Evolutionary conservation across 2,797 vertebrate species (phyloP), one percentile per base, ranked within the genome.

Genomic region (Selene dorsalis): DNA sequence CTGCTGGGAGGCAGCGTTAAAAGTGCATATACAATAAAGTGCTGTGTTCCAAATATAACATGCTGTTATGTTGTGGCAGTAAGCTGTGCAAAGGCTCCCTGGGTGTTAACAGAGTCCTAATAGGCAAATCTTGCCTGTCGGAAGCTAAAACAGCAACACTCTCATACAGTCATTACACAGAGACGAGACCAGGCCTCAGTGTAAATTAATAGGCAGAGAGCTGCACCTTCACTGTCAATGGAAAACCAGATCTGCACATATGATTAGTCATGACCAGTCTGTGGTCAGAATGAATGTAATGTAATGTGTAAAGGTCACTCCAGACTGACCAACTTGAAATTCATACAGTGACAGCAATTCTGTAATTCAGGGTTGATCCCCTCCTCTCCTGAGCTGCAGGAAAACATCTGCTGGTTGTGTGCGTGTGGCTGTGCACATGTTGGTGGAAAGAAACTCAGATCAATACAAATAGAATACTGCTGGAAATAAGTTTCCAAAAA

Each of bases 401-500:
- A 69, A 77, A 79, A 80, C 83, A 82, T 79, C 56, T 28, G 52
- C 16, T 35, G 45, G 12, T 17, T n/a, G 61, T 41, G 24, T 43
- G 41, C 28, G 26, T 6, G 52, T 48, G 38, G 64, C 68, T 62
- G 45, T 64, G 43, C 41, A 78, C 52, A 69, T 14, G 47, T 77
- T 65, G 74, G 73, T 64, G 75, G 77, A 62, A 72, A 47, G 41
- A 3, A 69, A 52, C 61, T 26, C 30, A 56, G 55, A n/a, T n/a
- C n/a, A n/a, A n/a, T n/a, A n/a, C n/a, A n/a, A n/a, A n/a, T n/a
- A 71, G 58, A 30, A 30, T 30, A 30, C 30, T 30, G 30, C 30
- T 30, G 30, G 30, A 0, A 30, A 30, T 30, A 5, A 3, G 3
- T 30, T 30, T 3, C 30, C 3, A 30, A 3, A 30, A 30, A 30